Conservation (phyloP, 2,888 invertebrate genomes). For the Drosophila putrida region DNA sequence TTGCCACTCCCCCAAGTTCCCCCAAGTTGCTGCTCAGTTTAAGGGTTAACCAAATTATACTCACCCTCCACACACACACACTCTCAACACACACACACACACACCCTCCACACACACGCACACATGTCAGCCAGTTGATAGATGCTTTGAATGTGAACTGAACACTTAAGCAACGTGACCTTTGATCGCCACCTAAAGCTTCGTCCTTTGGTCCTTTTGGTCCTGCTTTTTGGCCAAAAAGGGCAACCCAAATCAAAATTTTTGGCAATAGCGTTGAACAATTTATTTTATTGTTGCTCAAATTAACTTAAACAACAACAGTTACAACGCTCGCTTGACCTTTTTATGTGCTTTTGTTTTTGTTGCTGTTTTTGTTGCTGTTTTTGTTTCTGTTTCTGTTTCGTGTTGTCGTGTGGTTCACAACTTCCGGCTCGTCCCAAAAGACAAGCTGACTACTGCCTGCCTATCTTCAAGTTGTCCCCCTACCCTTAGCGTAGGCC, state of each 20-base stretch:
- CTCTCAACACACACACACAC: conserved; percentile 12
- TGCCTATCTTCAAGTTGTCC: conserved; percentile 13
- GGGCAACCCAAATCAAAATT: conserved; percentile 60
- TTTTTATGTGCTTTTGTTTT: conserved; percentile 27
- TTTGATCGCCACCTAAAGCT: conserved; percentile 38
- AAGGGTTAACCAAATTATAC: conserved; percentile 35
- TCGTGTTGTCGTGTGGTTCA: conserved; percentile 27
- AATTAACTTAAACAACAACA: conserved; percentile 58
- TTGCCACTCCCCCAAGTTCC: neutral
- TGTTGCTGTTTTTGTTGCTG: conserved; percentile 11
- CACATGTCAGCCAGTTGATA: conserved; percentile 35
- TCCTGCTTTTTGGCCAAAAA: conserved; percentile 14
- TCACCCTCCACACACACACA: conserved; percentile 1
- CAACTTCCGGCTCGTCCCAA: conserved; percentile 34
- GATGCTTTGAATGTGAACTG: conserved; percentile 47
- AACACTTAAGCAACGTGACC: conserved; percentile 51
- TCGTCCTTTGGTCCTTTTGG: conserved; percentile 4
- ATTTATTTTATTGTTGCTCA: conserved; percentile 63
- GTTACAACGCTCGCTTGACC: conserved; percentile 39
- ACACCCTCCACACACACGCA: conserved; percentile 15
- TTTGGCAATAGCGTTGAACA: conserved; percentile 50
- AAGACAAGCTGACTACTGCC: conserved; percentile 2
- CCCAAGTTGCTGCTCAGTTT: neutral
- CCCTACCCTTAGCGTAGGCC: neutral
- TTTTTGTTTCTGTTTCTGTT: conserved; percentile 9